phyloP scores from a whole-genome alignment of 2,797 vertebrate species.

The Gymnoscopelus braueri region DNA sequence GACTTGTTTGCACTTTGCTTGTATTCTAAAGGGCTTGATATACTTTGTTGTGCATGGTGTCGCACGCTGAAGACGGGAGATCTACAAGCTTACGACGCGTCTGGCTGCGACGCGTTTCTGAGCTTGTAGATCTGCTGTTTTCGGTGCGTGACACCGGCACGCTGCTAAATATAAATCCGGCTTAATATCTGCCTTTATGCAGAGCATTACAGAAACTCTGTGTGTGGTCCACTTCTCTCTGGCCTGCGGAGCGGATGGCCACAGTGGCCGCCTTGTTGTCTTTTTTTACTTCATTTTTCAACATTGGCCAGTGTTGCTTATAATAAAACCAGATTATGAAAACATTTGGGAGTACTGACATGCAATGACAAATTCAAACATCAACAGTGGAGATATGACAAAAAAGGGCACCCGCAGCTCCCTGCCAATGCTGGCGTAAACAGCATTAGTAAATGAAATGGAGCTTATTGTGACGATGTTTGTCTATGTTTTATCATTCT shows the following conservation, averaged over 20 bases:
- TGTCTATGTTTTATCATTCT: slow-evolving; percentile 71
- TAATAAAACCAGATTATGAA: slow-evolving; percentile 85
- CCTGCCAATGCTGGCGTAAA: slow-evolving; percentile 69
- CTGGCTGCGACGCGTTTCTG: no score
- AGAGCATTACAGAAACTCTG: slow-evolving; percentile 63
- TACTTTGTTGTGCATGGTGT: no score
- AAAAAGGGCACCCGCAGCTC: slow-evolving; percentile 66
- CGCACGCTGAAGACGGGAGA: no score
- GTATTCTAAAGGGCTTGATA: slow-evolving; percentile 45
- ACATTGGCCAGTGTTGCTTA: slow-evolving; percentile 79
- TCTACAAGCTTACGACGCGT: no score
- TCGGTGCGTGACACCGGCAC: no score
- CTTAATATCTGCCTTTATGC: slow-evolving; percentile 77
- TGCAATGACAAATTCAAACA: slow-evolving; percentile 78
- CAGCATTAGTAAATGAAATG: slow-evolving; percentile 58
- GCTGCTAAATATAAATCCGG: no score
- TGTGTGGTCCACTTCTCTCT: slow-evolving; percentile 79
- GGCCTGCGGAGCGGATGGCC: slow-evolving; percentile 57
- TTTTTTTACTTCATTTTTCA: slow-evolving; percentile 79
- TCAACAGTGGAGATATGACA: slow-evolving; percentile 82
- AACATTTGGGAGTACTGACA: slow-evolving; percentile 77
- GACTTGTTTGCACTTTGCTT: slow-evolving; percentile 74
- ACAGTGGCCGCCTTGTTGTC: slow-evolving; percentile 67
- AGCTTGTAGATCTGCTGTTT: no score
- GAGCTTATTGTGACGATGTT: slow-evolving; percentile 62